Evolutionary conservation across 2,888 invertebrate genomes (phyloP).

Genomic region (Aromia moschata): DNA sequence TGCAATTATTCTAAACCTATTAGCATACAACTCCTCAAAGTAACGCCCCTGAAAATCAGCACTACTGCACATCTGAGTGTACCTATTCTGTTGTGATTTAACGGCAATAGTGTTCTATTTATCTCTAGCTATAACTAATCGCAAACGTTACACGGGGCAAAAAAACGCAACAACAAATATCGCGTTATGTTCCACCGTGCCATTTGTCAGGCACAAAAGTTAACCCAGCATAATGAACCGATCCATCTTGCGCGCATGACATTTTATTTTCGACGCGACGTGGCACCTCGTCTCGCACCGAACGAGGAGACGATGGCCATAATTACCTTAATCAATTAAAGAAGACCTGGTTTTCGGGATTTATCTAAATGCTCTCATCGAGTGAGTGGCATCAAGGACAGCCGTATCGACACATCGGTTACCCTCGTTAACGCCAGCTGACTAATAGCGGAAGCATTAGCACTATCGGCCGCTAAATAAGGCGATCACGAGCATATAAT

Average conservation of each 20-base stretch:
- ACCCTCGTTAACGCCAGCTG: conserved; percentile 64
- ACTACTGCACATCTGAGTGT: too few species aligned
- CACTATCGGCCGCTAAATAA: conserved; percentile 61
- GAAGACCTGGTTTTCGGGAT: conserved; percentile 37
- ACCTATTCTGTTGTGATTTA: too few species aligned
- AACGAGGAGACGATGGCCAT: conserved; percentile 9
- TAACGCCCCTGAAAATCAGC: too few species aligned
- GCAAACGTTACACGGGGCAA: too few species aligned
- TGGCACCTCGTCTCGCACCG: conserved; percentile 6
- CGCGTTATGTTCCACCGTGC: conserved; percentile 11
- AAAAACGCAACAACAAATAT: conserved; percentile 13
- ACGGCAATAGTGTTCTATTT: too few species aligned
- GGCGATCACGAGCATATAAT: conserved; percentile 60
- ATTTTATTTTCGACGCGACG: conserved; percentile 18
- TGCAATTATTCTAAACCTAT: too few species aligned
- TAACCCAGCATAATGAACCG: conserved; percentile 20
- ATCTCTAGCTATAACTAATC: too few species aligned
- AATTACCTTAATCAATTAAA: conserved; percentile 39
- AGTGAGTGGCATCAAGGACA: conserved; percentile 42
- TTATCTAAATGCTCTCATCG: conserved; percentile 46
- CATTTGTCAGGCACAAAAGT: conserved; percentile 18
- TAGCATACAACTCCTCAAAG: too few species aligned
- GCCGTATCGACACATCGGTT: conserved; percentile 59
- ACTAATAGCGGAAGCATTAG: conserved; percentile 64
- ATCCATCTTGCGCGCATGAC: conserved; percentile 22